Evolutionary conservation across 2,797 vertebrate genomes (phyloP), one percentile per base, ranked within the genome.

Genomic region (Kryptolebias ocellatus): DNA sequence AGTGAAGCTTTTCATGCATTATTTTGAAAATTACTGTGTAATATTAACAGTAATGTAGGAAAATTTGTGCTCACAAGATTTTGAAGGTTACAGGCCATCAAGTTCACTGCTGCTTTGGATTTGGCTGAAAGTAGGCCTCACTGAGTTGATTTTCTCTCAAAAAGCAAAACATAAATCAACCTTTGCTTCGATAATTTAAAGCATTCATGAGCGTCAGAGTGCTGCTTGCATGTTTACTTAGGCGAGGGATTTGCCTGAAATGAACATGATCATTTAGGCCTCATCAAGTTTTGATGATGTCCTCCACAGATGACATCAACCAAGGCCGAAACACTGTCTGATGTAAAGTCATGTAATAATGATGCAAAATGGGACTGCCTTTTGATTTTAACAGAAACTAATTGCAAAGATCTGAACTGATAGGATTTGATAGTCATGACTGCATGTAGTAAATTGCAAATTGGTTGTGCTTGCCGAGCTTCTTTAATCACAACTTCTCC

Each of bases 381-480:
- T 37, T 79, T 88, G 80, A 85, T 83, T 87, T 70, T 59, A 80
- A 76, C 52, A 28, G 45, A 46, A 86, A 70, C 70, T 78, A 87
- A 88, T 84, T 73, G 67, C 61, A 15, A 45, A 58, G 79, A 76
- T 85, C 31, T 72, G 61, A 70, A 61, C 9, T 37, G 20, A 39
- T 55, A n/a, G 28, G 18, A 52, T 18, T 27, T 12, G 49, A 49
- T 20, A 18, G 64, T 64, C 24, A 56, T 20, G 54, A 60, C 31
- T 57, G 50, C 55, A 65, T 59, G 71, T 71, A 31, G 71, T 74
- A 47, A 74, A 84, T 76, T 37, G 56, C 44, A 49, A 37, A 64
- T 61, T 56, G 72, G 73, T 61, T 76, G 57, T 57, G 37, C 77
- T 68, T 37, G 61, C 70, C n/a, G 60, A 63, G 31, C 17, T 57